These are phyloP conservation scores for Margaritifera margaritifera DNA, from an alignment of 2,888 invertebrate species.

Conservation along the genomic window DNA sequence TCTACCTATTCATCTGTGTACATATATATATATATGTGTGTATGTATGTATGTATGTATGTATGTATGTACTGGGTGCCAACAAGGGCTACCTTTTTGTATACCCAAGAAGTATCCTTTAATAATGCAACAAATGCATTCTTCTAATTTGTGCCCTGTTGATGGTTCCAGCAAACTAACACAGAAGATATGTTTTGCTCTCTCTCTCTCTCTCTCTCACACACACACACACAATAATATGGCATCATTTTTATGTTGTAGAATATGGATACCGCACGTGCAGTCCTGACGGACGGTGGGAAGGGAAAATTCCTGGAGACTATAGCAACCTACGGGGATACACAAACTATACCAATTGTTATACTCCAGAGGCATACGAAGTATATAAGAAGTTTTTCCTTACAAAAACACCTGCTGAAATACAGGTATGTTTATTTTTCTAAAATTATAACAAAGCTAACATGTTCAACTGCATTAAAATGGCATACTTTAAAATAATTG, in stretches of 20 bases:
- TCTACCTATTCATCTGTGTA: no score
- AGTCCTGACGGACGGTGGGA: conserved; percentile 82
- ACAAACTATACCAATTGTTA: conserved; percentile 89
- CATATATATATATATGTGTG: no score
- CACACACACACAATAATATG: neutral
- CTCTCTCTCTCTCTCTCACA: neutral
- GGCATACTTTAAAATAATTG: neutral
- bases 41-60: no score
- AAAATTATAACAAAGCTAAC: no score
- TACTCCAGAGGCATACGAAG: conserved; percentile 80
- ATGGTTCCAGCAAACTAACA: no score
- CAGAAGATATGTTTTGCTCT: no score
- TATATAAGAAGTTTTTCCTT: conserved; percentile 80
- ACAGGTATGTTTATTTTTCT: conserved; percentile 70
- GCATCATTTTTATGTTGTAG: conserved; percentile 73
- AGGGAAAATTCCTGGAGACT: conserved; percentile 70
- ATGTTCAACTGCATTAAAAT: no score
- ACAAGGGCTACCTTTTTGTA: no score
- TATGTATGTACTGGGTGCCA: no score
- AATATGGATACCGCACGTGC: conserved; percentile 82
- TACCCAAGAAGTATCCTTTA: no score
- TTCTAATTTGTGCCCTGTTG: no score
- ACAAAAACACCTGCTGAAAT: conserved; percentile 73
- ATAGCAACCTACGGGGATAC: conserved; percentile 78
- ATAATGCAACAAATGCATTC: no score